Evolutionary conservation across 2,113 vertebrate genomes (phyloP), one percentile per base, ranked within the genome.

Genomic region (Psammodynastes pulverulentus): DNA sequence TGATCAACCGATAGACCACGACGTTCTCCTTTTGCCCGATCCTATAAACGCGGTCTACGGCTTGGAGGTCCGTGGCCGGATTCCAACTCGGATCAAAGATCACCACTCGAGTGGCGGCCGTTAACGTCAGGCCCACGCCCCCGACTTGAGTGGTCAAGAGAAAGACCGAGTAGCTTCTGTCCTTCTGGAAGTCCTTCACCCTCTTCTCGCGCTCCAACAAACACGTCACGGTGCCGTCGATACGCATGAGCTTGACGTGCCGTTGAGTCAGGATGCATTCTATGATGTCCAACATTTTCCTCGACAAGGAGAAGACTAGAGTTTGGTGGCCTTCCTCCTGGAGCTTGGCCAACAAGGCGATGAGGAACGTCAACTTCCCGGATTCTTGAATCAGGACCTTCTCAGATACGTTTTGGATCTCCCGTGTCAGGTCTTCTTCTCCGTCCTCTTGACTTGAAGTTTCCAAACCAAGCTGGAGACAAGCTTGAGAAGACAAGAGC

Each of bases 31-130:
- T 99, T 85, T 99, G 99, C 26, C 99, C 99, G 0, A 99, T 99
- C 93, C 99, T 97, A 79, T 99, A 99, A 1, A 98, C 99, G 85
- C 99, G 95, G 96, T 99, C 99, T 1, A 99, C 99, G 1, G 99
- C 99, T 95, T 99, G 99, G 17, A 99, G 98, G 1, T 99, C 99
- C 0, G 99, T 99, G 0, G 99, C 99, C 0, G 99, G 99, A 92
- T 99, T 99, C 99, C 99, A 99, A 96, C 99, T 99, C 54, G 99
- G 99, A 87, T 99, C 99, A 54, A 98, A 99, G 95, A 99, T 99
- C 91, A 99, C 98, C 8, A 99, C 99, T 23, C 99, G 92, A 95
- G 98, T 97, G 6, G 99, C 99, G 0, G 98, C 98, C 0, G 99
- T 99, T 92, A 99, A 72, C 3, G 99, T 99, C 92, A 99, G 98